A percentile compares a stretch with the other conserved stretches of the same genome.
phyloP scores from a whole-genome alignment of 1,140 invertebrate genomes.

The Matsumurasca onukii region DNA sequence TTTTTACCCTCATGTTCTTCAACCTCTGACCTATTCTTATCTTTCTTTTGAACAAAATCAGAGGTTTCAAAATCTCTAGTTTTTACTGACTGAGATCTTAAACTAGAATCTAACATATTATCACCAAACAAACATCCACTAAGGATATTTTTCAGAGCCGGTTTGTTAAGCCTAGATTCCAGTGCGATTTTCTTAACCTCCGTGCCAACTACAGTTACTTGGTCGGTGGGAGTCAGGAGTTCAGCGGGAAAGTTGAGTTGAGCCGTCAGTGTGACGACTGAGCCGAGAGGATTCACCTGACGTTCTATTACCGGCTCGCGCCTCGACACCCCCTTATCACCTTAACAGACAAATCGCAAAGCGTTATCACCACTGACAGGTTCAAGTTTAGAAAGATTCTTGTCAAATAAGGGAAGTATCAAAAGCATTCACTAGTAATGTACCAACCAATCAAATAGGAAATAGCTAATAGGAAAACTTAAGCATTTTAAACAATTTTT shows the following conservation, averaged over 20 bases:
- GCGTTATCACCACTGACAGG: background rate
- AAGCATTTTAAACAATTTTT: background rate
- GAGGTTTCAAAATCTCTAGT: no score
- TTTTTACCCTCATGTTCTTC: background rate
- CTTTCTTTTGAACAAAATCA: no score
- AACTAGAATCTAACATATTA: background rate
- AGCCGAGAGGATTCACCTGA: constrained; percentile 38
- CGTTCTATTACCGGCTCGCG: constrained; percentile 35
- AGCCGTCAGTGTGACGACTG: constrained; percentile 33
- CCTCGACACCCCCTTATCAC: constrained; percentile 31
- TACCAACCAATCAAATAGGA: no score
- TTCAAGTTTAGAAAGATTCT: no score
- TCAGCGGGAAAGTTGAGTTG: constrained; percentile 28
- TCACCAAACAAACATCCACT: constrained; percentile 1
- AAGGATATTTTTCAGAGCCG: background rate
- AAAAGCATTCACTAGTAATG: no score
- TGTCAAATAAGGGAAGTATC: no score
- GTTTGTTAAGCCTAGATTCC: constrained; percentile 13
- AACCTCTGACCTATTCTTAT: no score
- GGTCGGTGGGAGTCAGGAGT: background rate
- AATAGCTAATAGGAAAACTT: background rate
- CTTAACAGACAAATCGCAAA: constrained; percentile 25
- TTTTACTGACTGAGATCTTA: background rate
- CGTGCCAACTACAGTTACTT: constrained; percentile 15
- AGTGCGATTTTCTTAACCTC: constrained; percentile 14